Conservation (phyloP, 2,113 vertebrate species). For the Cepphus grylle region DNA sequence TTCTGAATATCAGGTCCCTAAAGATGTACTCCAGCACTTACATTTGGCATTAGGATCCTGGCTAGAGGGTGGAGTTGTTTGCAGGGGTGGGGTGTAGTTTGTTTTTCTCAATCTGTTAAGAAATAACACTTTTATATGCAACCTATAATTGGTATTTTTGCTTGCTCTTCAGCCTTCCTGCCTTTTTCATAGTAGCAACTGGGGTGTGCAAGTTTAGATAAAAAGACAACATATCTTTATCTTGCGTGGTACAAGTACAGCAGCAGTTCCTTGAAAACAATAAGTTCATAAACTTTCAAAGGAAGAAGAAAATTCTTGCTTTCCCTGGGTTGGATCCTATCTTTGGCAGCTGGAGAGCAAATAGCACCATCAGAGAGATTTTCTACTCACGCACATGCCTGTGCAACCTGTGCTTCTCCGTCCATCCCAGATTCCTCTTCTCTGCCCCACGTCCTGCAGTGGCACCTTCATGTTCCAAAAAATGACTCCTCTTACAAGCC, state of each 20-base stretch:
- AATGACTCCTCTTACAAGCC: background rate
- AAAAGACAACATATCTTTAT: background rate
- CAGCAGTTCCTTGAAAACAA: background rate
- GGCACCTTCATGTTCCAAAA: background rate
- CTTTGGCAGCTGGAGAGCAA: background rate
- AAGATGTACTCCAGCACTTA: background rate
- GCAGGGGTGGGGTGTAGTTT: background rate
- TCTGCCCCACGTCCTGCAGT: background rate
- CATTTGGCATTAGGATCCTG: background rate
- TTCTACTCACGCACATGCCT: accelerated
- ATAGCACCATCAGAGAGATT: background rate
- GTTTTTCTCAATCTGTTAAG: background rate
- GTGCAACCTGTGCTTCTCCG: background rate
- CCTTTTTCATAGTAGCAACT: background rate
- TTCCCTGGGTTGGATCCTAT: background rate
- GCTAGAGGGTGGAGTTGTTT: background rate
- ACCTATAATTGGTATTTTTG: background rate
- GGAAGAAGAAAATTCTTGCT: background rate
- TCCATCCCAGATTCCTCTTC: background rate
- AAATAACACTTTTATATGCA: background rate
- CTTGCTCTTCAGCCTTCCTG: background rate
- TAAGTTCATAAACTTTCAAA: background rate
- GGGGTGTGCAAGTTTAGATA: background rate
- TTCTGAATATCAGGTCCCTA: background rate
- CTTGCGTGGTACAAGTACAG: background rate